A percentile compares a stretch with the other conserved stretches of the same genome.
Conservation (phyloP, 2,888 invertebrate species). For the Chymomyza amoena region DNA sequence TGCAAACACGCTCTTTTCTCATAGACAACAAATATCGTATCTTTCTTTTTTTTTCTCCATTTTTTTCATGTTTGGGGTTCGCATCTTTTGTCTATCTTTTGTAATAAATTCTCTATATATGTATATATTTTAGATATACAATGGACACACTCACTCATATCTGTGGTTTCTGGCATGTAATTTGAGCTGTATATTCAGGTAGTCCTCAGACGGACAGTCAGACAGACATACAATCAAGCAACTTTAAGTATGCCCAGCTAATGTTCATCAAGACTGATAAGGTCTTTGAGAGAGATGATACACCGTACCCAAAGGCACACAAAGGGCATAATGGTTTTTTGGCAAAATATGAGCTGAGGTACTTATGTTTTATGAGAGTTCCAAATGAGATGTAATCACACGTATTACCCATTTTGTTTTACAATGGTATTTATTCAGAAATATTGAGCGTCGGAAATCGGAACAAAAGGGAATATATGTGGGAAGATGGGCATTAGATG, state of each 20-base stretch:
- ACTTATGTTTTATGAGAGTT: no score
- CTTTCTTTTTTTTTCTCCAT: not conserved
- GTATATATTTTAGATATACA: not conserved
- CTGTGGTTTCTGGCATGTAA: conserved; percentile 46
- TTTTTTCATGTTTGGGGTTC: conserved; percentile 28
- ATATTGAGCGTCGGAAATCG: no score
- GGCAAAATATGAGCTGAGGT: not conserved
- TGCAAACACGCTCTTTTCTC: conserved; percentile 27
- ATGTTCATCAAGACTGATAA: conserved; percentile 52
- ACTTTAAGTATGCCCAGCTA: conserved; percentile 36
- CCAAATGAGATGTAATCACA: no score
- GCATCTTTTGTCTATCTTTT: conserved; percentile 66
- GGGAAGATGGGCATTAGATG: no score
- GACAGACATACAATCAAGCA: not conserved
- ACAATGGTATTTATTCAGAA: no score
- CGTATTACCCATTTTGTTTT: no score
- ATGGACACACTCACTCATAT: not conserved
- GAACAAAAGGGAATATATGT: no score
- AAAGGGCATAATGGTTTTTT: not conserved
- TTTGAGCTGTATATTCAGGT: conserved; percentile 45
- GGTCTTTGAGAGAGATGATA: conserved; percentile 19
- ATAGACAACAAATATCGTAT: conserved; percentile 12
- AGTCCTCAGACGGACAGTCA: not conserved
- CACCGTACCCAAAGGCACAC: not conserved
- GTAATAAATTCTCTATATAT: conserved; percentile 56